Percentiles rank a stretch among this genome's conserved stretches.
Conservation (phyloP, 2,113 vertebrate genomes). For the Pimephales promelas region DNA sequence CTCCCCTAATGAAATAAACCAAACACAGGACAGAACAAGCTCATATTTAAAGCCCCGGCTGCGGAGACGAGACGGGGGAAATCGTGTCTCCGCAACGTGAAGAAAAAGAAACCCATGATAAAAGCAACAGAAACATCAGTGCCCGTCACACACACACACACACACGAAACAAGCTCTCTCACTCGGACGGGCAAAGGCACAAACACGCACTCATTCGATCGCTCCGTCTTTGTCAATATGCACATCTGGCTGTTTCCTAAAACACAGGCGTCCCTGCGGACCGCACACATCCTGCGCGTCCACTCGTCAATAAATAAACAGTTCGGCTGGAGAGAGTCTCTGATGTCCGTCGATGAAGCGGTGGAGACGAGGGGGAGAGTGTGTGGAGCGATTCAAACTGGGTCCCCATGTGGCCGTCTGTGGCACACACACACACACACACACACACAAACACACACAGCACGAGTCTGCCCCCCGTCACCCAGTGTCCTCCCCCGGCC, state of each 20-base stretch:
- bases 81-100: background rate
- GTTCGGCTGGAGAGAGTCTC: background rate
- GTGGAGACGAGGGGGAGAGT: conserved; percentile 14
- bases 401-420: conserved; percentile 71
- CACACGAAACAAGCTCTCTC: background rate
- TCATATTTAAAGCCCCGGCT: background rate
- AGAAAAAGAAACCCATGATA: conserved; percentile 2
- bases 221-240: background rate
- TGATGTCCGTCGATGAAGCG: background rate
- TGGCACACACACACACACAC: conserved; percentile 43
- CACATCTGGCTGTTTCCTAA: conserved; percentile 31
- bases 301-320: conserved; percentile 51
- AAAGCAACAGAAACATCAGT: background rate
- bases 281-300: conserved; percentile 6
- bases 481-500: conserved; percentile 22
- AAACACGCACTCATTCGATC: background rate
- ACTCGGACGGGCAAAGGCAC: conserved; percentile 21
- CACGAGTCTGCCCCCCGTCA: conserved; percentile 17
- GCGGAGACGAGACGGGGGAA: background rate
- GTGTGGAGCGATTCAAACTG: conserved; percentile 40
- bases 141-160: background rate
- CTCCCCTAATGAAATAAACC: background rate
- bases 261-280: background rate
- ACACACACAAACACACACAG: conserved; percentile 1
- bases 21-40: background rate